Conservation (phyloP, 2,888 invertebrate species). For the Tenthredo livida region DNA sequence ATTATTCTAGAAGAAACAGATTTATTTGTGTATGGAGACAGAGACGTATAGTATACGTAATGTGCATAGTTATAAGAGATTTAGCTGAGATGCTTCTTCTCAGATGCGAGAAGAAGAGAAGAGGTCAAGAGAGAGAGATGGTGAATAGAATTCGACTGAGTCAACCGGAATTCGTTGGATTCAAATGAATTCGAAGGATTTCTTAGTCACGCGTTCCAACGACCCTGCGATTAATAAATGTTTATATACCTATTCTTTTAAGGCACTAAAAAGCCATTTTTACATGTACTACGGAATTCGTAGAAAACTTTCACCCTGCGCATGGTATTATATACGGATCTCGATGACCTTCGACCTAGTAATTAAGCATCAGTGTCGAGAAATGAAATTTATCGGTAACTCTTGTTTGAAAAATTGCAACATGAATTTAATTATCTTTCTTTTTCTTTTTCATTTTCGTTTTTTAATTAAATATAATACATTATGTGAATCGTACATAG, state of each 20-base stretch:
- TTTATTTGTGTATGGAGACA: slow-evolving; percentile 1
- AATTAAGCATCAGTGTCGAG: not conserved
- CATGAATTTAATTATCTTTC: not conserved
- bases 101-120: not conserved
- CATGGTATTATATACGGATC: not conserved
- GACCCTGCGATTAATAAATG: slow-evolving; percentile 45
- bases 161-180: slow-evolving; percentile 46
- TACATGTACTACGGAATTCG: not conserved
- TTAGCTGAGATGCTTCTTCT: not conserved
- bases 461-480: not conserved
- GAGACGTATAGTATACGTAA: not conserved
- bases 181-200: slow-evolving; percentile 43
- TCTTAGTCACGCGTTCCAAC: slow-evolving; percentile 48
- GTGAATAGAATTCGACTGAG: slow-evolving; percentile 37
- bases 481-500: not conserved
- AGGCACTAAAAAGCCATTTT: not conserved
- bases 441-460: not conserved
- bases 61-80: slow-evolving; percentile 12
- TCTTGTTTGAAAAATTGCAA: not conserved
- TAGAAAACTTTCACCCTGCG: slow-evolving; percentile 3
- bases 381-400: not conserved
- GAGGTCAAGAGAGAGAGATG: not conserved
- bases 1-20: slow-evolving; percentile 9
- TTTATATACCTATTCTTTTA: slow-evolving; percentile 1
- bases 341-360: not conserved